Conservation (phyloP, 2,797 vertebrate species). For the Erethizon dorsatum region DNA sequence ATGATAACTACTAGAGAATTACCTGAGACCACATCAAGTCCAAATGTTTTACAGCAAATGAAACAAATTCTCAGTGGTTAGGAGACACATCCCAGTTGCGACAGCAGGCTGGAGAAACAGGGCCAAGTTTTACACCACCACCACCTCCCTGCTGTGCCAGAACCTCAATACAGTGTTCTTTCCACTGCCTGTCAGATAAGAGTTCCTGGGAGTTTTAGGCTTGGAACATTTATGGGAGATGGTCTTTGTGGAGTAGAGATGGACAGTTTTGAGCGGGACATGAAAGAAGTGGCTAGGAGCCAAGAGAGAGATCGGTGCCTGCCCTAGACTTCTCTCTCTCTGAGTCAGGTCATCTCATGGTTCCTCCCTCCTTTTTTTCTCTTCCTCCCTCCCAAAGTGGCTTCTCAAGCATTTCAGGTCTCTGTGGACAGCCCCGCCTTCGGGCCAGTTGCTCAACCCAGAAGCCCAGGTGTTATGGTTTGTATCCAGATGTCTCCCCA, state of each 20-base stretch:
- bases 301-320: background rate
- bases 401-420: background rate
- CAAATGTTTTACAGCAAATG: background rate
- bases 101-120: background rate
- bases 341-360: background rate
- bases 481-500: background rate
- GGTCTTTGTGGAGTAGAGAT: background rate
- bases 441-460: background rate
- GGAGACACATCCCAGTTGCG: too few relatives aligned
- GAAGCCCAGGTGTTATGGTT: background rate
- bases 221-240: background rate
- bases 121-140: background rate
- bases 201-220: background rate
- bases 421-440: background rate
- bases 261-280: background rate
- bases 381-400: too few relatives aligned
- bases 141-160: accelerated
- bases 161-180: background rate
- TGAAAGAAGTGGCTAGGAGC: background rate
- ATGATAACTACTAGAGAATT: background rate
- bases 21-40: background rate
- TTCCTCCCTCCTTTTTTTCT: background rate
- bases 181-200: background rate
- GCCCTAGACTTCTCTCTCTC: background rate
- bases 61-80: background rate